A percentile compares a stretch with the other conserved stretches of the same genome.
phyloP scores from a whole-genome alignment of 2,113 vertebrate genomes.

The Ammodytes dubius region DNA sequence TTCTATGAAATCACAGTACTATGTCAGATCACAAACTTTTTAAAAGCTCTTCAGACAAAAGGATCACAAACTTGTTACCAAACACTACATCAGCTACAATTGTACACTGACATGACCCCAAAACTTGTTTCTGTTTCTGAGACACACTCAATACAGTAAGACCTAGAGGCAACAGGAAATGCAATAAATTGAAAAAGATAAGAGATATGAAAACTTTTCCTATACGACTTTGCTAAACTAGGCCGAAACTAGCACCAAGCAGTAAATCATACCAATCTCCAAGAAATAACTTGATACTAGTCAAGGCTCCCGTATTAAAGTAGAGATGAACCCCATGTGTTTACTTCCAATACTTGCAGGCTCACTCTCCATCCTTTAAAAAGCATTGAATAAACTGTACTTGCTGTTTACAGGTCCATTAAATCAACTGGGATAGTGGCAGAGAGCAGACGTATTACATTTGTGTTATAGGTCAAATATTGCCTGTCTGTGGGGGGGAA shows the following conservation, averaged over 20 bases:
- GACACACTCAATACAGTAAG: conserved; percentile 16
- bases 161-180: conserved; percentile 47
- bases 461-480: conserved; percentile 75
- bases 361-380: conserved; percentile 47
- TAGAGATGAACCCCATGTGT: conserved; percentile 37
- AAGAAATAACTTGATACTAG: conserved; percentile 70
- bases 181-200: conserved; percentile 51
- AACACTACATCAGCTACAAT: not conserved
- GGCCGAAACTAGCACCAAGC: conserved; percentile 58
- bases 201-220: conserved; percentile 70
- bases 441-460: conserved; percentile 69
- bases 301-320: conserved; percentile 42
- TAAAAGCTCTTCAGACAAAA: not conserved
- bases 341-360: conserved; percentile 61
- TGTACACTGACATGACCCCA: conserved; percentile 43
- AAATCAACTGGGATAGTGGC: conserved; percentile 64
- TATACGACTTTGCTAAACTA: conserved; percentile 64
- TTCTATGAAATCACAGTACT: not conserved
- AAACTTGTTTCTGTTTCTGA: conserved; percentile 34
- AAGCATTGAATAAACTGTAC: conserved; percentile 65
- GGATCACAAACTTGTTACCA: not conserved
- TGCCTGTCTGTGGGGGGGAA: conserved; percentile 60
- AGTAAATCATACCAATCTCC: conserved; percentile 72
- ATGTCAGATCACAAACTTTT: not conserved
- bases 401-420: conserved; percentile 73